Conservation (phyloP, 2,113 vertebrate species). For the Probosciger aterrimus region DNA sequence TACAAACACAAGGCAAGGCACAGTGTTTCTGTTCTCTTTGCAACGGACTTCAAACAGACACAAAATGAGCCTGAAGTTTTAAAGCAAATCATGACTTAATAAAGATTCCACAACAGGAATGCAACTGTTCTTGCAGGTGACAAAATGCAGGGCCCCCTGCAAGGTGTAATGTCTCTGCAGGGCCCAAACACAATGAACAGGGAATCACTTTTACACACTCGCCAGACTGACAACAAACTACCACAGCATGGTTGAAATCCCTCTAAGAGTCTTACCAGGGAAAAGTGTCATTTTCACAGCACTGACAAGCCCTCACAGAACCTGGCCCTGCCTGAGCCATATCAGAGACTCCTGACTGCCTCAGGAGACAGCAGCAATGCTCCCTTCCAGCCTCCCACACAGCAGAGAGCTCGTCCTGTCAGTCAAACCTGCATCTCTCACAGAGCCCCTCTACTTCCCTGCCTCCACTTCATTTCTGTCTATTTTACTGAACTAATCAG, state of each 20-base stretch:
- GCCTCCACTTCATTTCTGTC: background rate
- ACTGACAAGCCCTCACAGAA: background rate
- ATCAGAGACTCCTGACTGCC: background rate
- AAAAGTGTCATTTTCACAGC: background rate
- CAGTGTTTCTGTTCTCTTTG: background rate
- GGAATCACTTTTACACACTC: background rate
- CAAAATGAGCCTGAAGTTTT: background rate
- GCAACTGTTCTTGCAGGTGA: background rate
- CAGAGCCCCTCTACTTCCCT: background rate
- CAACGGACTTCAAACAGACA: background rate
- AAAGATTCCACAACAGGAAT: background rate
- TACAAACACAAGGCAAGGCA: background rate
- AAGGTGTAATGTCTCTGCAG: background rate
- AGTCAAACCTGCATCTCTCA: background rate
- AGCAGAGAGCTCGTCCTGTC: background rate
- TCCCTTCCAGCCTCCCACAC: background rate
- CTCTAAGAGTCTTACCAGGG: background rate
- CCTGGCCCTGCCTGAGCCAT: background rate
- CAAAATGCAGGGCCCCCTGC: background rate
- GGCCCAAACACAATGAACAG: background rate
- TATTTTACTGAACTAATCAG: background rate
- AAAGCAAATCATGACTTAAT: background rate
- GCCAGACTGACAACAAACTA: background rate
- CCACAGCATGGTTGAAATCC: background rate
- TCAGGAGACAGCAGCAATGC: background rate